Base-by-base conservation (phyloP, 2,113 vertebrate species). In the Sinocyclocheilus anshuiensis region DNA sequence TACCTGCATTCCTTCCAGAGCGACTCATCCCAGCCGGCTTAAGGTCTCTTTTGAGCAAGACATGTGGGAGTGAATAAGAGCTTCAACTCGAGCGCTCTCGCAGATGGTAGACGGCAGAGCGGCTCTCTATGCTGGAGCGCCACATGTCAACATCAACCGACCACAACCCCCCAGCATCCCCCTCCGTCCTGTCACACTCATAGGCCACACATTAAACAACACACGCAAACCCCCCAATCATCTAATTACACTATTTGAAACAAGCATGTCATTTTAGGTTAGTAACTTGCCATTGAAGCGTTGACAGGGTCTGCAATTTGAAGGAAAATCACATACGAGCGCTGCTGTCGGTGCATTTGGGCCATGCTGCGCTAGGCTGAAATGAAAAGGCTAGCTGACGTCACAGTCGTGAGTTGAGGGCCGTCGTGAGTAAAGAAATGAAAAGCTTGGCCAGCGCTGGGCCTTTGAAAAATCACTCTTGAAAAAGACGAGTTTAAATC, bases 221-320 rank as follows among this genome's bases (percentile, higher is more conserved):
- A 90, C 87, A 88, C 48, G n/a, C 86, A 48, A 84, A 59, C 89
- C 86, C 86, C 83, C 84, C 88, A 92, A 92, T 90, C 89, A 90
- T 84, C 75, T 91, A 90, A 90, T 92, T 91, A 91, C 89, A 91
- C 89, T 88, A 90, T 82, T 87, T 75, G 63, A 82, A 63, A 77
- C 86, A 89, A 90, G 83, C 91, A 84, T 91, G 88, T 91, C 86
- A 91, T 91, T 92, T 90, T 84, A 83, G 90, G 74, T 88, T 86
- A 88, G 89, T 89, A 90, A 89, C 89, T 85, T 74, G 85, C 89
- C 88, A 90, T 87, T 85, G 79, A 90, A 82, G 83, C 12, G 83
- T 81, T 74, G 85, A 87, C 84, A 71, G 84, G 82, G 87, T 86
- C 88, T 89, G 87, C 89, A 87, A 91, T 90, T 92, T 90, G 63